A percentile compares a stretch with the other conserved stretches of the same genome.
These are phyloP conservation scores for Rhipidura dahli DNA, from an alignment of 2,113 vertebrate species.

Conservation along the genomic window DNA sequence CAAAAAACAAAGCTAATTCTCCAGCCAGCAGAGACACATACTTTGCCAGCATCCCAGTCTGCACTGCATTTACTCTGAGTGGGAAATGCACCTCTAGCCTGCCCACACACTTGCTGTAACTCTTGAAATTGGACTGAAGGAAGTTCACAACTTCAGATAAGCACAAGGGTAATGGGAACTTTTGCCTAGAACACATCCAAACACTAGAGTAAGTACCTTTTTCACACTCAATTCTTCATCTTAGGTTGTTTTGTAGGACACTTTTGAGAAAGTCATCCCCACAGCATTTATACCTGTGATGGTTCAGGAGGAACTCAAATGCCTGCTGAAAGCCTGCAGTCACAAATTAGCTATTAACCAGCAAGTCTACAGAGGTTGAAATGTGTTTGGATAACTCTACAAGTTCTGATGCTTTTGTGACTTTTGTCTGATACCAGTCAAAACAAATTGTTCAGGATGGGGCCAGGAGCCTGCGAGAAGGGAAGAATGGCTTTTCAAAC, in stretches of 20 bases:
- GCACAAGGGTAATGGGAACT: neutral
- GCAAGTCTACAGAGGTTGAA: neutral
- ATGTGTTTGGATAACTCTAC: neutral
- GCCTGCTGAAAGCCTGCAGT: neutral
- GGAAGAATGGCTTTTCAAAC: neutral
- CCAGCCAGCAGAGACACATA: neutral
- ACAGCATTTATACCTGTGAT: rapidly evolving
- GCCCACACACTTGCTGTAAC: neutral
- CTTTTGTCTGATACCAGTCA: neutral
- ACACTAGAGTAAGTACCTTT: neutral
- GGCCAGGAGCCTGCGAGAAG: neutral
- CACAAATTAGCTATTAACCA: neutral
- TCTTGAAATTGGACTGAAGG: neutral
- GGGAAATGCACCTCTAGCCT: neutral
- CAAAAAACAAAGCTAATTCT: neutral
- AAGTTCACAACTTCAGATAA: neutral
- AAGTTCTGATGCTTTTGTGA: neutral
- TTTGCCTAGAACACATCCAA: neutral
- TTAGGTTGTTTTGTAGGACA: neutral
- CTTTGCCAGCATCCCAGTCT: neutral
- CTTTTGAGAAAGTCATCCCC: neutral
- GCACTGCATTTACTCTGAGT: neutral
- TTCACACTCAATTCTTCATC: neutral
- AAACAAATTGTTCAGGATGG: neutral
- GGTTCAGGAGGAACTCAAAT: neutral